Evolutionary conservation across 37 sponge, comb jelly and placozoan species (phyloP).

Genomic region (Amphimedon queenslandica): DNA sequence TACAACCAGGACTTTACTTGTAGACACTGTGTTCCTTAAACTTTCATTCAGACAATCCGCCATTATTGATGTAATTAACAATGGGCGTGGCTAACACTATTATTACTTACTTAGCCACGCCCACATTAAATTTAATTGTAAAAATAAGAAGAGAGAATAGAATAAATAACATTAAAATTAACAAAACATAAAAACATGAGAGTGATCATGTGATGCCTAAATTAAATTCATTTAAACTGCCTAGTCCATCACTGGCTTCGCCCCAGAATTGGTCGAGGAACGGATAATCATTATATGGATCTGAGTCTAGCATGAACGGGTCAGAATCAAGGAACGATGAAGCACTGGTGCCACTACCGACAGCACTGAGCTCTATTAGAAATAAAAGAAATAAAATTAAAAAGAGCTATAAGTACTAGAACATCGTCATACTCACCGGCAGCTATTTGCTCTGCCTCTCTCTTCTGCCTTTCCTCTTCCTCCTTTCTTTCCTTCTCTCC

Average conservation of each 20-base stretch:
- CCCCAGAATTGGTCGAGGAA: background rate
- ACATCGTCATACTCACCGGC: conserved; percentile 29
- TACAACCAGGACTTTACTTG: conserved; percentile 78
- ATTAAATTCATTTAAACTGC: background rate
- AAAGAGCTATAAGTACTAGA: background rate
- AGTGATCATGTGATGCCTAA: conserved; percentile 9
- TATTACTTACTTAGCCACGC: too few species aligned
- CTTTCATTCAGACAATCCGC: conserved; percentile 7
- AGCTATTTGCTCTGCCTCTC: conserved; percentile 39
- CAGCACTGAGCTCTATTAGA: too few species aligned
- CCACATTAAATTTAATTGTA: background rate
- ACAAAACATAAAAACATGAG: background rate
- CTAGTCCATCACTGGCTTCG: background rate
- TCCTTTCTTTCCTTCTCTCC: conserved; percentile 38
- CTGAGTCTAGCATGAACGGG: conserved; percentile 5
- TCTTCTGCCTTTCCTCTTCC: conserved; percentile 35
- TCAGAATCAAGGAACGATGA: background rate
- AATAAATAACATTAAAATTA: background rate
- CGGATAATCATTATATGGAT: background rate
- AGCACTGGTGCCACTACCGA: background rate
- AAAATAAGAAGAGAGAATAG: background rate
- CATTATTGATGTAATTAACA: background rate
- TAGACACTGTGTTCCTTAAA: conserved; percentile 7
- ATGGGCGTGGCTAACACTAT: background rate
- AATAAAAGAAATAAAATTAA: background rate